Conservation (phyloP, 2,113 vertebrate genomes). For the Xenopus tropicalis region UCB_Xtro_10.0 CM004445.2:98151001-98151500, state of each 20-base stretch:
- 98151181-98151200: slow-evolving; percentile 28
- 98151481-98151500: neutral
- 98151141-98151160: slow-evolving; percentile 16
- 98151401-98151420: slow-evolving; percentile 13
- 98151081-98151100: slow-evolving; percentile 80
- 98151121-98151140: slow-evolving; percentile 3
- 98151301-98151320: slow-evolving; percentile 9
- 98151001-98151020: too few species aligned
- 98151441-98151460: neutral
- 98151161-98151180: slow-evolving; percentile 12
- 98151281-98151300: neutral
- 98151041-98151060: slow-evolving; percentile 63
- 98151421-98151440: neutral
- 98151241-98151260: neutral
- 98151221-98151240: neutral
- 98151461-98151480: slow-evolving; percentile 12
- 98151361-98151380: slow-evolving; percentile 17
- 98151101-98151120: slow-evolving; percentile 47
- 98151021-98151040: too few species aligned
- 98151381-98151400: slow-evolving; percentile 7
- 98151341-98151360: neutral
- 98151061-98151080: slow-evolving; percentile 69
- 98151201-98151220: slow-evolving; percentile 19
- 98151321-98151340: slow-evolving; percentile 7
- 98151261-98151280: slow-evolving; percentile 1